Percentiles rank a stretch among this genome's conserved stretches.
phyloP scores from a whole-genome alignment of 2,797 vertebrate genomes.

The Halcyon leucocephala region DNA sequence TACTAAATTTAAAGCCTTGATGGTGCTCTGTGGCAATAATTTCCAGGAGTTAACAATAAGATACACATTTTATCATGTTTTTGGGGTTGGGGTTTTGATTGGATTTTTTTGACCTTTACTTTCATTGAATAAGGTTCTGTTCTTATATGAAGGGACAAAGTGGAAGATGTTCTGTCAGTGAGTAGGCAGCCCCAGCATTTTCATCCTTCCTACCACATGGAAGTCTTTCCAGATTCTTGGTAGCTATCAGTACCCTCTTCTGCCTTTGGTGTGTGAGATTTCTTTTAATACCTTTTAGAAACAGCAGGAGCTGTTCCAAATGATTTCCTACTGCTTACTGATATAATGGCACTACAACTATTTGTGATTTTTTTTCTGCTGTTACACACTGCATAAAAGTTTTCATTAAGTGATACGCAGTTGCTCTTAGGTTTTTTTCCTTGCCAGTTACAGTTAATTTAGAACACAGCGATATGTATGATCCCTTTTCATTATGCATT shows the following conservation, averaged over 20 bases:
- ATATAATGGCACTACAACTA: background rate
- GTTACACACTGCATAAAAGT: constrained; percentile 20
- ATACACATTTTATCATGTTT: background rate
- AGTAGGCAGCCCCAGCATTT: background rate
- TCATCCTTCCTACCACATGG: background rate
- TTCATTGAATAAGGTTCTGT: background rate
- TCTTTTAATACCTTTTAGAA: constrained; percentile 38
- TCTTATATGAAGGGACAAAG: background rate
- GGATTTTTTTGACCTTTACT: background rate
- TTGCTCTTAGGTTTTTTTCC: background rate
- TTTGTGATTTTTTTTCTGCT: constrained; percentile 21
- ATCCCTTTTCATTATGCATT: constrained; percentile 48
- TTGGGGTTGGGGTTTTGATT: background rate
- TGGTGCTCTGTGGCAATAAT: background rate
- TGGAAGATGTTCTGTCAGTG: background rate
- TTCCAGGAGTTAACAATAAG: background rate
- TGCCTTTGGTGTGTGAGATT: background rate
- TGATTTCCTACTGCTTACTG: constrained; percentile 23
- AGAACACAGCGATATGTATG: constrained; percentile 11
- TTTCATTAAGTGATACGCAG: constrained; percentile 33
- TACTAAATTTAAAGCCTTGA: background rate
- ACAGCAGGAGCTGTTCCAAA: constrained; percentile 42
- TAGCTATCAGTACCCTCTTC: constrained; percentile 1
- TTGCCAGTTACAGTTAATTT: constrained; percentile 53
- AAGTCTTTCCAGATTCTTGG: background rate